Percentiles rank a stretch among this genome's conserved stretches.
These are phyloP conservation scores for Mirza zaza DNA, from an alignment of 2,113 vertebrate species.

Conservation along the genomic window DNA sequence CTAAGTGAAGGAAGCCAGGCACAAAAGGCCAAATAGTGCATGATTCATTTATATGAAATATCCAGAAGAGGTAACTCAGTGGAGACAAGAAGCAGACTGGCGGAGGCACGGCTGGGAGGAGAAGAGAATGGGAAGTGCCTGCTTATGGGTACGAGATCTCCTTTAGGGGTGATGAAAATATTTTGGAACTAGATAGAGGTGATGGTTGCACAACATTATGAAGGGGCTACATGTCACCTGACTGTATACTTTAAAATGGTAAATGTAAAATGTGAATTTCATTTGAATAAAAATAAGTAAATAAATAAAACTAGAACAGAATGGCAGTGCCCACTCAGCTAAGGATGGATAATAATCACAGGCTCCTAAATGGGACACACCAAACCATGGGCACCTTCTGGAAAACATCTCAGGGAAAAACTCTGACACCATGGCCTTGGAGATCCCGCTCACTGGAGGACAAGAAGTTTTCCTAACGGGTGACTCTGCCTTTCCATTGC, in stretches of 20 bases:
- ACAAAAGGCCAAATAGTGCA: neutral
- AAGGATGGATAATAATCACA: neutral
- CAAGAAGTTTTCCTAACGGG: neutral
- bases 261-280: neutral
- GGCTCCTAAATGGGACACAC: neutral
- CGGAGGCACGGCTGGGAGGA: neutral
- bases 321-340: neutral
- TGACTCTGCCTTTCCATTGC: neutral
- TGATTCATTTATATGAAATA: neutral
- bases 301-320: neutral
- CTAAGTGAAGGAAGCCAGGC: neutral
- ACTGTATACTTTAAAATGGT: neutral
- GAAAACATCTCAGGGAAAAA: neutral
- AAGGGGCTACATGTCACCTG: neutral
- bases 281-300: neutral
- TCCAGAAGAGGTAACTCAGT: neutral
- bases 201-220: neutral
- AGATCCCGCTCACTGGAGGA: neutral
- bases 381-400: neutral
- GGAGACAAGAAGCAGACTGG: neutral
- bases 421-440: neutral
- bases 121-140: neutral
- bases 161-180: neutral
- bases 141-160: neutral
- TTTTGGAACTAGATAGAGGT: neutral